Percentiles rank a stretch among this genome's conserved stretches.
Conservation (phyloP, 2,113 vertebrate genomes). For the Pedionomus torquatus region DNA sequence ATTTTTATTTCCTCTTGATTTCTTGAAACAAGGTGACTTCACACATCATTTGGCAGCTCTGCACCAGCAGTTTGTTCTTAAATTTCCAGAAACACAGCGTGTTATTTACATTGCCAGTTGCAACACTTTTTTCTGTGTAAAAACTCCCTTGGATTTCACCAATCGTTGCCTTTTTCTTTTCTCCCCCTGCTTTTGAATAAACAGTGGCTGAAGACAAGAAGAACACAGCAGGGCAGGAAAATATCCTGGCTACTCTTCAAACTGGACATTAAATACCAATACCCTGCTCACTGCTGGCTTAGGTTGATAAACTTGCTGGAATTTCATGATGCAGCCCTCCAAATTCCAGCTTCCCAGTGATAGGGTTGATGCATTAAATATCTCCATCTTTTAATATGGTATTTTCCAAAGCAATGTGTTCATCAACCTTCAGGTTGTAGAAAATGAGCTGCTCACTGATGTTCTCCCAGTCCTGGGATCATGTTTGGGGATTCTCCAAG, state of each 20-base stretch:
- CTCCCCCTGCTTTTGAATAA: background rate
- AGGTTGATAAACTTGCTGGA: background rate
- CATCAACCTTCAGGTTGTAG: too few species aligned
- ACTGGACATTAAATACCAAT: background rate
- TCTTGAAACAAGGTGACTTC: background rate
- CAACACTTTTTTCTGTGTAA: slow-evolving; percentile 29
- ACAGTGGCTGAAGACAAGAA: background rate
- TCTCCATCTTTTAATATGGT: fast-evolving
- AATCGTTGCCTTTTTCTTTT: background rate
- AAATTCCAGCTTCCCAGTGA: background rate
- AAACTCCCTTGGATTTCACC: slow-evolving; percentile 23
- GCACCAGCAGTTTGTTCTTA: background rate
- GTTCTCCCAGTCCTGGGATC: background rate
- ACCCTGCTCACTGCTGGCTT: background rate
- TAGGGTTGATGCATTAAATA: background rate
- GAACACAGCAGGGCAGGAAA: background rate
- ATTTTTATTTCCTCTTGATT: background rate
- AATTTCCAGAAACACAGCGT: background rate
- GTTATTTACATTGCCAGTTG: slow-evolving; percentile 33
- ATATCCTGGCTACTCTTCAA: background rate
- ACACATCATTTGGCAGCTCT: background rate
- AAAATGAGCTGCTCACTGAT: background rate
- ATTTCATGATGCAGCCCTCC: too few species aligned
- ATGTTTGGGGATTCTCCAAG: background rate
- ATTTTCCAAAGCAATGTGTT: background rate